Conservation (phyloP, 1,140 invertebrate genomes). For the Sycophaga agraensis region DNA sequence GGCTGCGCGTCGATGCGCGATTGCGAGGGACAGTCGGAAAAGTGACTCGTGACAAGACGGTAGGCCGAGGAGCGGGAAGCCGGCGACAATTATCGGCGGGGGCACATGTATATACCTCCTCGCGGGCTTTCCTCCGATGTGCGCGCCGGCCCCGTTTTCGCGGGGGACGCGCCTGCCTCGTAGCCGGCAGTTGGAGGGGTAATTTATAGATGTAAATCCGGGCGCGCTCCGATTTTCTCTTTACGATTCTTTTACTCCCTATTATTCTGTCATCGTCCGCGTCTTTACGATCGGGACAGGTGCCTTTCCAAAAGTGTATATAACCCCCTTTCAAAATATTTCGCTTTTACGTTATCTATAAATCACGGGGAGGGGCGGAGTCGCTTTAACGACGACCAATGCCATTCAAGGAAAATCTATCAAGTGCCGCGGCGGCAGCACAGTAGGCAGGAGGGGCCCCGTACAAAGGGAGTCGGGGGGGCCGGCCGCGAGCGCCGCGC, state of each 20-base stretch:
- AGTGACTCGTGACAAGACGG: too few species aligned
- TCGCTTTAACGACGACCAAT: background rate
- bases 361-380: background rate
- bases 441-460: too few species aligned
- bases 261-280: background rate
- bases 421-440: too few species aligned
- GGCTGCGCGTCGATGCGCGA: too few species aligned
- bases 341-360: conserved; percentile 1
- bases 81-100: too few species aligned
- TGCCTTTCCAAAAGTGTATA: conserved; percentile 1
- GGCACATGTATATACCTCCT: too few species aligned
- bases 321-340: background rate
- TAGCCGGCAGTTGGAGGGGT: background rate
- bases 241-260: conserved; percentile 7
- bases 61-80: too few species aligned
- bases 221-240: background rate
- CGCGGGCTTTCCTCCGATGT: too few species aligned
- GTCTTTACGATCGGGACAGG: conserved; percentile 11
- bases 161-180: background rate
- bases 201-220: conserved; percentile 6
- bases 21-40: too few species aligned
- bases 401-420: too few species aligned
- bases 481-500: background rate
- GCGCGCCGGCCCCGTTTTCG: too few species aligned
- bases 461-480: too few species aligned